A percentile compares a stretch with the other conserved stretches of the same genome.
phyloP scores from a whole-genome alignment of 2,888 invertebrate genomes.

The Perizoma affinitatum region DNA sequence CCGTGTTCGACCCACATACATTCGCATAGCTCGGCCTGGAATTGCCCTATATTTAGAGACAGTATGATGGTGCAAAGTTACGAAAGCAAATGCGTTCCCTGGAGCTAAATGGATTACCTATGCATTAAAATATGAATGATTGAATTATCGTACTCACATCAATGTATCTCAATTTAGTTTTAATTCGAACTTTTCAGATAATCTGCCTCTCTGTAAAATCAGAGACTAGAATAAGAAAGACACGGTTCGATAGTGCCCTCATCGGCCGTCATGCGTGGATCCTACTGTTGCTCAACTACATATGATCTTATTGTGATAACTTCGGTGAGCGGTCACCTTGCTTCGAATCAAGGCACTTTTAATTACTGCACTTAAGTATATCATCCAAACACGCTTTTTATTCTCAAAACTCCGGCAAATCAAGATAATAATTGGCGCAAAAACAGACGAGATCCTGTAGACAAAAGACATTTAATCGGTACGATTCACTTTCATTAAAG shows the following conservation, averaged over 20 bases:
- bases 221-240: slow-evolving; percentile 28
- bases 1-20: slow-evolving; percentile 68
- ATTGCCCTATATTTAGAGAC: slow-evolving; percentile 75
- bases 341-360: slow-evolving; percentile 58
- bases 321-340: slow-evolving; percentile 62
- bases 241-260: slow-evolving; percentile 58
- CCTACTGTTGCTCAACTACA: slow-evolving; percentile 64
- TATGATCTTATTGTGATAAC: slow-evolving; percentile 57
- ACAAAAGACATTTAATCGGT: too few species aligned
- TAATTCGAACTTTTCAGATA: slow-evolving; percentile 1
- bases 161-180: too few species aligned
- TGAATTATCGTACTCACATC: not conserved
- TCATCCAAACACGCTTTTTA: slow-evolving; percentile 2
- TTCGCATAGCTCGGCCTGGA: slow-evolving; percentile 67
- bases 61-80: slow-evolving; percentile 60
- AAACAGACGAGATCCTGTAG: too few species aligned
- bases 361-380: slow-evolving; percentile 22
- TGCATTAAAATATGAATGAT: slow-evolving; percentile 23
- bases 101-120: slow-evolving; percentile 13
- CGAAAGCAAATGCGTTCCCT: slow-evolving; percentile 54
- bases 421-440: too few species aligned
- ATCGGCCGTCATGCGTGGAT: slow-evolving; percentile 63
- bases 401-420: too few species aligned
- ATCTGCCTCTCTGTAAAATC: slow-evolving; percentile 7
- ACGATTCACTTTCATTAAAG: too few species aligned